Base-by-base conservation (phyloP, 2,113 vertebrate species). In the Xiphophorus maculatus region DNA sequence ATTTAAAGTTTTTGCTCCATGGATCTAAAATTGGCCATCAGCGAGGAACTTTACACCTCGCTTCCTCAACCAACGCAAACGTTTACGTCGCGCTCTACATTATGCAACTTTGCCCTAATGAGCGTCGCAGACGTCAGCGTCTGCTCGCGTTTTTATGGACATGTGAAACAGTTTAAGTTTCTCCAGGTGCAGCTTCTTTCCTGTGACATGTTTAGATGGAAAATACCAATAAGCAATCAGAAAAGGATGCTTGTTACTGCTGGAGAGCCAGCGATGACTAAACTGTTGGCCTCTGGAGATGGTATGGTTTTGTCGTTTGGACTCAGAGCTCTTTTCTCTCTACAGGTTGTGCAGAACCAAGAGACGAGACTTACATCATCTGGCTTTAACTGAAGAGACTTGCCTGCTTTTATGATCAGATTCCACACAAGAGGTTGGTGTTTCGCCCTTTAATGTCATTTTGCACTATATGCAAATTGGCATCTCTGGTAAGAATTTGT, bases 101-200 rank as follows among this genome's bases (percentile, higher is more conserved):
- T 73, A 77, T 72, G 81, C 61, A 78, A 61, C 77, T 3, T 27
- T 66, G 13, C 76, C 13, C 44, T 51, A 68, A 68, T 60, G 35
- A 88, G 71, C 62, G 76, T 67, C 51, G 74, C 79, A 81, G 79
- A 79, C 78, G 74, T 87, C 76, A 76, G 79, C 40, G 35, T 63
- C 37, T 73, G 61, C n/a, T 51, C 35, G 32, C 25, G 0, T 25
- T 73, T 66, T 42, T 67, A 83, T 30, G 79, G 79, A 79, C 86
- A 85, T 82, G 82, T 84, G 86, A 83, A 89, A 84, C 58, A 69
- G 79, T 83, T 89, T 87, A 79, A 79, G 71, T 29, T 37, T 81
- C 84, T 88, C 83, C 83, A 82, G 85, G 80, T 90, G 85, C 81
- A 68, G 58, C 9, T 40, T 75, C 74, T 69, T 48, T 51, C 35